Conservation (phyloP, 2,888 invertebrate species). For the Limnephilus marmoratus region DNA sequence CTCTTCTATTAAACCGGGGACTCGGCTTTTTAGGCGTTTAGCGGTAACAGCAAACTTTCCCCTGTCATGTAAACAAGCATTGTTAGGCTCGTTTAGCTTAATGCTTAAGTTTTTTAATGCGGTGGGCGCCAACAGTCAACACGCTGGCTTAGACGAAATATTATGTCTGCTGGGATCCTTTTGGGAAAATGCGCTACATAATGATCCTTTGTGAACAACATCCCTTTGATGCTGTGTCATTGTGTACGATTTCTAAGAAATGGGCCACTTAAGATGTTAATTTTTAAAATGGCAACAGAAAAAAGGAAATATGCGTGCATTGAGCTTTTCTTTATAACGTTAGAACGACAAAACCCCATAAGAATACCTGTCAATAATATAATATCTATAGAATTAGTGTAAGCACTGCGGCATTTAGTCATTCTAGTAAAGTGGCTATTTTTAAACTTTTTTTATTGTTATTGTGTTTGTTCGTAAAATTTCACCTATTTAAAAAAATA, state of each 20-base stretch:
- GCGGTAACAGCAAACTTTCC: not conserved
- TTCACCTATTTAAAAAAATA: no score
- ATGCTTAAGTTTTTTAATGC: slow-evolving; percentile 25
- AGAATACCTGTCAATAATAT: no score
- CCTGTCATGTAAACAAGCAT: slow-evolving; percentile 36
- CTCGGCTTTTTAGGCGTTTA: not conserved
- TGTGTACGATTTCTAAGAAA: not conserved
- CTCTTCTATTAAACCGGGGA: not conserved
- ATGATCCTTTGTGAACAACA: not conserved
- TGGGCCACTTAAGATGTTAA: not conserved
- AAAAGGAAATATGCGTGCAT: not conserved
- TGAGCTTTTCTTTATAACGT: not conserved
- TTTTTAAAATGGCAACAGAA: not conserved
- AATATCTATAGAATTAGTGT: no score
- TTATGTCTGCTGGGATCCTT: not conserved
- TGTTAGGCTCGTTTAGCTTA: slow-evolving; percentile 19
- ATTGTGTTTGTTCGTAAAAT: no score
- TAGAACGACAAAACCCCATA: no score
- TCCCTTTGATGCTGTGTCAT: not conserved
- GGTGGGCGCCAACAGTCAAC: not conserved
- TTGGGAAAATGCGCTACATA: not conserved
- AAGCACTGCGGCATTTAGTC: no score
- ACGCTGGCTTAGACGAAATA: not conserved
- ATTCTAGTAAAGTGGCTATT: no score
- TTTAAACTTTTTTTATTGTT: no score